Conservation (phyloP, 2,888 invertebrate genomes). For the Oscheius sp. region DNA sequence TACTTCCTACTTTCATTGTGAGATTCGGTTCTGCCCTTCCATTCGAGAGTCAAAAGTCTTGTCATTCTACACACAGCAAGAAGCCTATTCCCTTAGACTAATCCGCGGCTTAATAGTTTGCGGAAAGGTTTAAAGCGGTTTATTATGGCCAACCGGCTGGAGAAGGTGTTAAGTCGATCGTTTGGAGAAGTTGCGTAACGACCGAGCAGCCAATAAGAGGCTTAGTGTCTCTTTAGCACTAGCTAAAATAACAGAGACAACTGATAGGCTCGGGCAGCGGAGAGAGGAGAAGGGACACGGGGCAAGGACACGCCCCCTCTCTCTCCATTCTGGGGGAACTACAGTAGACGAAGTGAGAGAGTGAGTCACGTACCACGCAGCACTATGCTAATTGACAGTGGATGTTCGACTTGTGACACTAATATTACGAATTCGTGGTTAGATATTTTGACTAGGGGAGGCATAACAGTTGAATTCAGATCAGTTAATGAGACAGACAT, state of each 20-base stretch:
- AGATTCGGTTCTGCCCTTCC: too few relatives aligned
- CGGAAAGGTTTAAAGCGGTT: constrained; percentile 26
- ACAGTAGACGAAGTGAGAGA: constrained; percentile 1
- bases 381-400: constrained; percentile 6
- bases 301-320: not conserved
- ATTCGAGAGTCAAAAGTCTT: too few relatives aligned
- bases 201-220: constrained; percentile 14
- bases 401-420: not conserved
- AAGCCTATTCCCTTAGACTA: constrained; percentile 9
- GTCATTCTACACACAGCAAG: not conserved
- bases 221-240: constrained; percentile 29
- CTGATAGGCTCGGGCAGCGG: constrained; percentile 13
- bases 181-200: constrained; percentile 23
- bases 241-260: constrained; percentile 33
- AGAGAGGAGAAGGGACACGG: not conserved
- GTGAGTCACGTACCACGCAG: not conserved
- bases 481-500: too few relatives aligned
- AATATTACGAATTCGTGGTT: too few relatives aligned
- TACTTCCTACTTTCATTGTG: too few relatives aligned
- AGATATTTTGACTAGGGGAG: too few relatives aligned
- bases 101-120: constrained; percentile 29
- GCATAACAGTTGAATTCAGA: too few relatives aligned
- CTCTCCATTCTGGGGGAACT: not conserved
- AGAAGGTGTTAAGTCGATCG: constrained; percentile 18
- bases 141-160: constrained; percentile 16